Conservation (phyloP, 2,888 invertebrate genomes). For the Epicampocera succincta region DNA sequence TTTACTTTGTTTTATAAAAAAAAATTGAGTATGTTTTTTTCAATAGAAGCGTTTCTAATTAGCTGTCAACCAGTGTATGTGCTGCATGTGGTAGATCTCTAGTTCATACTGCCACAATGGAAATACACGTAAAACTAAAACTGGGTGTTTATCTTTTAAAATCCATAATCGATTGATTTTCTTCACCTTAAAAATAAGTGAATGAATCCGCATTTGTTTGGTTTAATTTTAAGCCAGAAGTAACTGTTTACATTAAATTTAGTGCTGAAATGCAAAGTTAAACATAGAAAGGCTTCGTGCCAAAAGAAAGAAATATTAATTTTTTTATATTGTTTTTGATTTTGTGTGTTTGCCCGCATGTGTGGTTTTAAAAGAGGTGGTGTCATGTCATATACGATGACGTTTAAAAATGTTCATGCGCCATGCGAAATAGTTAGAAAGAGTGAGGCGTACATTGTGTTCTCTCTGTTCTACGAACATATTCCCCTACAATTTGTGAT, state of each 20-base stretch:
- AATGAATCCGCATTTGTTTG: constrained; percentile 22
- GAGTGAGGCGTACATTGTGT: background rate
- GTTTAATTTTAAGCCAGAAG: constrained; percentile 33
- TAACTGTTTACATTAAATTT: background rate
- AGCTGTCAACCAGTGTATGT: too few species aligned
- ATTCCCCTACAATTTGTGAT: constrained; percentile 58
- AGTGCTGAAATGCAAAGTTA: constrained; percentile 43
- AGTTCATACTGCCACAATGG: background rate
- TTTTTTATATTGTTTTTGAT: constrained; percentile 9
- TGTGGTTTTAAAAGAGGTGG: constrained; percentile 75
- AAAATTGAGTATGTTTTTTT: too few species aligned
- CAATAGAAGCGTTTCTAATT: too few species aligned
- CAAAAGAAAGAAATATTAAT: constrained; percentile 14
- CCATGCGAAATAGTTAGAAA: constrained; percentile 54
- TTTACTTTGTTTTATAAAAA: too few species aligned
- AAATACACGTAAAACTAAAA: background rate
- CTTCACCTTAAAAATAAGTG: constrained; percentile 47
- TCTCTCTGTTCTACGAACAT: background rate
- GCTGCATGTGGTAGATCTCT: too few species aligned
- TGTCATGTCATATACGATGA: constrained; percentile 72
- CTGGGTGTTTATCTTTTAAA: constrained; percentile 23
- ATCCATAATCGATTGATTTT: constrained; percentile 62
- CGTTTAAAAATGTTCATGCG: constrained; percentile 65
- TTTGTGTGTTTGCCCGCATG: constrained; percentile 67
- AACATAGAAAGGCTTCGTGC: constrained; percentile 26